These are phyloP conservation scores for Phoxinus phoxinus DNA, from an alignment of 2,113 vertebrate species.

Conservation along the genomic window DNA sequence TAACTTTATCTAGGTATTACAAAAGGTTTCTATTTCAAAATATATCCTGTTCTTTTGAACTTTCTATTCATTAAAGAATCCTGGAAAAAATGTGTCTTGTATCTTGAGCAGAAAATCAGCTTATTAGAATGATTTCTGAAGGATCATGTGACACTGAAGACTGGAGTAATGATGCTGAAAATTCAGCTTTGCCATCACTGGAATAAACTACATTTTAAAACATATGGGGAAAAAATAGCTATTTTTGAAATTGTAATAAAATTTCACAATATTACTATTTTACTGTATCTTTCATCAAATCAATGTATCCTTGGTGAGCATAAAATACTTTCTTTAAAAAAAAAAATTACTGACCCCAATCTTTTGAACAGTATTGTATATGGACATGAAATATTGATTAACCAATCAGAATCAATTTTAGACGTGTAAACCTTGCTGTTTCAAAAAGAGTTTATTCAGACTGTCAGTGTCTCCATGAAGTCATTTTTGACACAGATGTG, in stretches of 20 bases:
- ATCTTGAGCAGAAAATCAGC: background rate
- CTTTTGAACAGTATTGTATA: background rate
- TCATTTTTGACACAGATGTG: background rate
- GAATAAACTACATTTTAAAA: background rate
- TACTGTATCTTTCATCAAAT: background rate
- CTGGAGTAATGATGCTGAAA: too few relatives aligned
- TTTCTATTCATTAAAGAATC: too few relatives aligned
- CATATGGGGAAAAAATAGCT: background rate
- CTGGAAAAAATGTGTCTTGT: background rate
- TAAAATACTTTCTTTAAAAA: background rate
- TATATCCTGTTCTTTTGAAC: too few relatives aligned
- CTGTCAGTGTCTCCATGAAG: background rate
- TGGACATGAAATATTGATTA: background rate
- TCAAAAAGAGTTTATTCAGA: background rate
- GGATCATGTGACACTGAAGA: too few relatives aligned
- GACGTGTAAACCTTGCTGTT: background rate
- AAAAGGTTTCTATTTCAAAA: too few relatives aligned
- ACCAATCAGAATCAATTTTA: background rate
- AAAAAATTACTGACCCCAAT: background rate
- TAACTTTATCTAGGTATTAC: too few relatives aligned
- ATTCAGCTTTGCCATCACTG: too few relatives aligned
- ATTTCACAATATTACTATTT: too few relatives aligned
- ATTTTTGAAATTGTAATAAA: background rate
- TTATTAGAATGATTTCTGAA: background rate
- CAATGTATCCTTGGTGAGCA: background rate